Conservation (phyloP, 2,113 vertebrate genomes). For the Cheirogaleus medius region DNA sequence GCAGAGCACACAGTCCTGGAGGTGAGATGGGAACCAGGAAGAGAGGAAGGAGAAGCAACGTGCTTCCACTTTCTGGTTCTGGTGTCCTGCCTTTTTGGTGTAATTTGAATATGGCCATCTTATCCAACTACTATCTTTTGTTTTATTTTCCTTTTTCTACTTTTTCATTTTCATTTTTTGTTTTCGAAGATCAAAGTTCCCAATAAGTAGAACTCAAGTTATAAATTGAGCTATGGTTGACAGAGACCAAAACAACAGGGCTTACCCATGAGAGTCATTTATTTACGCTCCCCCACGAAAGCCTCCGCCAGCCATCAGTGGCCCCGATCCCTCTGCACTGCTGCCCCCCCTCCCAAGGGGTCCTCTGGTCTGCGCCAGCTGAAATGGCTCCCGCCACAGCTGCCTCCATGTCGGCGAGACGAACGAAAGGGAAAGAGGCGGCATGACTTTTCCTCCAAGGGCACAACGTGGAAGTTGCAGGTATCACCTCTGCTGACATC, state of each 20-base stretch:
- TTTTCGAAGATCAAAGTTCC: background rate
- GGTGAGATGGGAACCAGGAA: background rate
- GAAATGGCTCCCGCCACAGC: background rate
- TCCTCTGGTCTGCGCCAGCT: background rate
- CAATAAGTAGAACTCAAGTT: background rate
- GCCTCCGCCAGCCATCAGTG: accelerated
- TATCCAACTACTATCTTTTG: background rate
- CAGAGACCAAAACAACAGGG: background rate
- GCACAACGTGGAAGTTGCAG: background rate
- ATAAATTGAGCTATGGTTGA: background rate
- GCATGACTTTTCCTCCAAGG: background rate
- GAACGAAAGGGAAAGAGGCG: background rate
- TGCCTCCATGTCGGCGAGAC: background rate
- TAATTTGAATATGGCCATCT: background rate
- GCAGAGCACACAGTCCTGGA: background rate
- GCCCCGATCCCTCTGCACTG: background rate
- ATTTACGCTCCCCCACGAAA: background rate
- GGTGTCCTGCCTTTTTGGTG: background rate
- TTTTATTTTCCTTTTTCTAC: background rate
- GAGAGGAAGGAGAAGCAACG: background rate
- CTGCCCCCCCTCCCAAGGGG: background rate
- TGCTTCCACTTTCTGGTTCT: background rate
- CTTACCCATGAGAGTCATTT: background rate
- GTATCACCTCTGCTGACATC: background rate
- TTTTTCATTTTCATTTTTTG: background rate